Percentiles rank a stretch among this genome's conserved stretches.
phyloP scores from a whole-genome alignment of 2,888 invertebrate species.

The Pycnomerus fuliginosus region DNA sequence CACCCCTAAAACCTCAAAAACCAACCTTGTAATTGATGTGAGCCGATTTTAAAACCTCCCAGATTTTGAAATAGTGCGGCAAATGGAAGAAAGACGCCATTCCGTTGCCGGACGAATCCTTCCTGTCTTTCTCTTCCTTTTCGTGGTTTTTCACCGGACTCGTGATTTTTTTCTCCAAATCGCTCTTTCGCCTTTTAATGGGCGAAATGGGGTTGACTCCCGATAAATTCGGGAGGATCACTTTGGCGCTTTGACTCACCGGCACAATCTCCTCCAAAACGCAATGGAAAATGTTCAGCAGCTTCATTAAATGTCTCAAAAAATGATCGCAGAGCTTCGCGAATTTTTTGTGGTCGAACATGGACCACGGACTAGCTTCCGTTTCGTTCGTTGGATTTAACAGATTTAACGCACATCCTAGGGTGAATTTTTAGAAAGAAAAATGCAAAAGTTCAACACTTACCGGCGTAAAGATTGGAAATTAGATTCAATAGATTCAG shows the following conservation, averaged over 20 bases:
- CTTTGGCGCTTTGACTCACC: slow-evolving; percentile 53
- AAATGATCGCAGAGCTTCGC: slow-evolving; percentile 63
- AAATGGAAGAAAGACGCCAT: slow-evolving; percentile 68
- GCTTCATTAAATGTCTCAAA: slow-evolving; percentile 65
- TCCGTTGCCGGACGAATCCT: slow-evolving; percentile 54
- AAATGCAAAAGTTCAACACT: slow-evolving; percentile 10
- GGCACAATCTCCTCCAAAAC: slow-evolving; percentile 71
- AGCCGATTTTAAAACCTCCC: slow-evolving; percentile 77
- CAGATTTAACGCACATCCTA: background rate
- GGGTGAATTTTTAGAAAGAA: background rate
- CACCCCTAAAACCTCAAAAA: too few species aligned
- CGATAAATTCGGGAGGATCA: slow-evolving; percentile 59
- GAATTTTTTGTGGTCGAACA: slow-evolving; percentile 51
- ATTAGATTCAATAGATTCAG: slow-evolving; percentile 55
- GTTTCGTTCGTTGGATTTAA: slow-evolving; percentile 18
- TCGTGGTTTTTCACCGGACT: slow-evolving; percentile 35
- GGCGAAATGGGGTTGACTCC: slow-evolving; percentile 53
- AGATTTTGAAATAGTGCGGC: slow-evolving; percentile 82
- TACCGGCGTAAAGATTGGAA: slow-evolving; percentile 61
- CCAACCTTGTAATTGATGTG: slow-evolving; percentile 88
- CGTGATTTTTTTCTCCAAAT: slow-evolving; percentile 46
- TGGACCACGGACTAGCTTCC: slow-evolving; percentile 46
- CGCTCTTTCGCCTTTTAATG: slow-evolving; percentile 50
- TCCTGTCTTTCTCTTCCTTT: slow-evolving; percentile 47
- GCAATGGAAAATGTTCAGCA: slow-evolving; percentile 74